Evolutionary conservation across 2,113 vertebrate genomes (phyloP), one percentile per base, ranked within the genome.

Genomic region (Nibea albiflora): DNA sequence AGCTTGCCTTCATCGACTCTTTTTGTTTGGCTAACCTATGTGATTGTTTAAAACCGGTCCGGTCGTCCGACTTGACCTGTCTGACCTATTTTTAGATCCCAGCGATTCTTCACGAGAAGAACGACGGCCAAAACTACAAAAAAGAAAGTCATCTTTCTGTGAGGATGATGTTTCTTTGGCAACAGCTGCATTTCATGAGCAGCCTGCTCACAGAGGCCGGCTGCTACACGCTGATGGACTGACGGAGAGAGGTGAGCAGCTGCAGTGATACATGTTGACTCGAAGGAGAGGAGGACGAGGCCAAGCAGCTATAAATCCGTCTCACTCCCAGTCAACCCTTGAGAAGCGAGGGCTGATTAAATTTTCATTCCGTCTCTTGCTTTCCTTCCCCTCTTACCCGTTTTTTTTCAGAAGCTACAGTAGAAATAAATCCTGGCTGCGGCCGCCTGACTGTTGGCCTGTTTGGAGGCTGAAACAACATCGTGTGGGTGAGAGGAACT

Each of bases 251-350:
- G 85, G 77, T 76, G 74, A 85, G 78, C 87, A 76, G 84, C 86
- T 83, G 78, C 76, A 67, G 78, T 57, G 80, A 88, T 70, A 87
- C 85, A 87, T 57, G 61, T 56, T 5, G 53, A 76, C 69, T 16
- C 65, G 77, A 73, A 87, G 81, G 70, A 81, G 71, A 73, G 54
- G 72, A 87, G 76, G 70, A 35, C 6, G 24, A 26, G 31, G 31
- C 76, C 86, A 74, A 82, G 80, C 76, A 67, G 76, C 70, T 14
- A 75, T 85, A 88, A 90, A 89, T 88, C 84, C 80, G 53, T 22
- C 28, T 73, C 84, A 47, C 84, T 75, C 54, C 42, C 61, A 50
- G 73, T 74, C 78, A 5, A 76, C 26, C 73, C 82, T 83, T 57
- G 79, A 85, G 81, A 78, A 88, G 72, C 72, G 5, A 54, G 57